Evolutionary conservation across 2,888 invertebrate genomes (phyloP), one percentile per base, ranked within the genome.

Genomic region (Rambutsinella grinnellia): DNA sequence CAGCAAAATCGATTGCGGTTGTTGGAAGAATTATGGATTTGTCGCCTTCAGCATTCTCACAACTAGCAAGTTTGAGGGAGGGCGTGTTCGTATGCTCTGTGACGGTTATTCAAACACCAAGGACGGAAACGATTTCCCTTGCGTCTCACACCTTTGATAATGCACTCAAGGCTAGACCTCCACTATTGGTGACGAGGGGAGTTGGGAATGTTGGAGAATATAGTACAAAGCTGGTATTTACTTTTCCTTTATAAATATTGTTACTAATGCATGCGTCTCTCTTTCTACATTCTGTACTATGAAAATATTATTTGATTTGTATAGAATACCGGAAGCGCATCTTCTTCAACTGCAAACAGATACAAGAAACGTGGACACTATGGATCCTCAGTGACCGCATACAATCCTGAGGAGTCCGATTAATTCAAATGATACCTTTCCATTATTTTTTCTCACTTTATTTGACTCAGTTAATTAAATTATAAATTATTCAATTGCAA

Each of bases 1-100:
- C 77, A 24, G 61, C 74, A 5, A n/a, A n/a, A n/a, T n/a, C 36
- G 13, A 36, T 36, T 36, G 46, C 56, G 19, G 70, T 79, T 13
- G 56, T 60, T 8, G 82, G 82, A 10, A 60, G 82, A 15, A 53
- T 80, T 3, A 72, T 79, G 69, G 78, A 77, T 21, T 57, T 82
- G 15, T 76, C 76, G 44, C 76, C 76, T 0, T 62, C 67, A 23
- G 82, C 82, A 8, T 82, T 80, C 54, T 36, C 53, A 23, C 72
- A 70, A 28, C 44, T 82, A 23, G 77, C 65, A 10, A 66, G 68
- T 21, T 46, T 76, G 49, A 56, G 65, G 13, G 75, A 79, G 66
- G 70, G 71, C 15, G 80, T 79, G 13, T 62, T 80, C 46, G 24
- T 62, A 0, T 81, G 81, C 26, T 51, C 21, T 10, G 57, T 81